phyloP scores from a whole-genome alignment of 2,113 vertebrate genomes.

The Pan paniscus region DNA sequence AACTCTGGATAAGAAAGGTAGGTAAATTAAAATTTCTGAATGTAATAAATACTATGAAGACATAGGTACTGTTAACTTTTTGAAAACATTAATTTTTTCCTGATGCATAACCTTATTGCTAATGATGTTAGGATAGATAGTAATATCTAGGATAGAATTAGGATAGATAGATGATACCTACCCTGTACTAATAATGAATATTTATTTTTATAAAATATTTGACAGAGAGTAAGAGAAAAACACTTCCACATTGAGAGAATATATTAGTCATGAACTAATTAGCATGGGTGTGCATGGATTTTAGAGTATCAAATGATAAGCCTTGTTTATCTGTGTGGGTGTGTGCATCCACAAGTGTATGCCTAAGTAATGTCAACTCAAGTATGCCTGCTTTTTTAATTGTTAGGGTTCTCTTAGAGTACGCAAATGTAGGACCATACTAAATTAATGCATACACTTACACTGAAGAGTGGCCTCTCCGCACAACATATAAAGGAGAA shows the following conservation, averaged over 20 bases:
- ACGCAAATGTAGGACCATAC: not conserved
- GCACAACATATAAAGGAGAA: not conserved
- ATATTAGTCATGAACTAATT: not conserved
- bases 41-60: not conserved
- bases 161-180: not conserved
- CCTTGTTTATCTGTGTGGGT: not conserved
- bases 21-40: not conserved
- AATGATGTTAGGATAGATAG: not conserved
- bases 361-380: not conserved
- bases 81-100: not conserved
- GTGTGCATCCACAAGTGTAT: not conserved
- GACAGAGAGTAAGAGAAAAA: not conserved
- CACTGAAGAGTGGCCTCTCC: not conserved
- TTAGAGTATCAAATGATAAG: not conserved
- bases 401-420: not conserved
- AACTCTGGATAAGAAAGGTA: not conserved
- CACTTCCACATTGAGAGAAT: fast-evolving
- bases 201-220: not conserved
- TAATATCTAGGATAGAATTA: no score
- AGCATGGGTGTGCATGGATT: not conserved
- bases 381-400: not conserved
- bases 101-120: not conserved
- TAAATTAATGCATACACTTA: not conserved
- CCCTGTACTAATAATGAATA: not conserved
- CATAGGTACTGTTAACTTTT: not conserved